A percentile compares a stretch with the other conserved stretches of the same genome.
Conservation (phyloP, 2,888 invertebrate species). For the Belgica antarctica region DNA sequence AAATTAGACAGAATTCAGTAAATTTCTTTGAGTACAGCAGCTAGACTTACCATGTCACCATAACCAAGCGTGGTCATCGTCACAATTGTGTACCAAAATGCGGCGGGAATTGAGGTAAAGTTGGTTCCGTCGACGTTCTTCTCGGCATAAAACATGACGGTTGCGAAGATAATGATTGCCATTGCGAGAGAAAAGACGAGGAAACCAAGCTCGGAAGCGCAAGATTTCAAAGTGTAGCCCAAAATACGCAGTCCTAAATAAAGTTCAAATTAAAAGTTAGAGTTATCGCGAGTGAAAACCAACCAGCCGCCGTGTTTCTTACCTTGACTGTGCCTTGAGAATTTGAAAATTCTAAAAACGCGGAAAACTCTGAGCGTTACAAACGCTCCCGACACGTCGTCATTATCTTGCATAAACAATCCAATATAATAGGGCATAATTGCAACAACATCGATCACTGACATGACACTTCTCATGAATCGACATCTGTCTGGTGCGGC, state of each 20-base stretch:
- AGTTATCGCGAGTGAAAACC: too few relatives aligned
- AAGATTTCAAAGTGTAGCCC: conserved; percentile 98
- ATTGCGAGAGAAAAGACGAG: conserved; percentile 98
- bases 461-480: conserved; percentile 98
- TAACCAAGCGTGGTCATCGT: conserved; percentile 99
- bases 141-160: conserved; percentile 99
- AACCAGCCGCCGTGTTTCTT: too few relatives aligned
- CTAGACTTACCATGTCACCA: conserved; percentile 90
- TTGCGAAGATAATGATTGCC: conserved; percentile 99
- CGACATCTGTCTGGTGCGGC: conserved; percentile 98
- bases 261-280: too few relatives aligned
- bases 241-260: conserved; percentile 95
- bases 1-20: conserved; percentile 50
- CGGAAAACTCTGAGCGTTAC: conserved; percentile 98
- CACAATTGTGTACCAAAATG: conserved; percentile 99
- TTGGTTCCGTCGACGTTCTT: conserved; percentile 96
- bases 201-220: conserved; percentile 98
- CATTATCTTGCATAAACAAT: conserved; percentile 94
- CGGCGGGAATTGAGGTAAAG: conserved; percentile 99
- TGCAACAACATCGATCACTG: conserved; percentile 98
- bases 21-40: too few relatives aligned
- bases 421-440: conserved; percentile 99
- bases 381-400: conserved; percentile 98
- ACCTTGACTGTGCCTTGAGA: conserved; percentile 98
- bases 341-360: conserved; percentile 99